A percentile compares a stretch with the other conserved stretches of the same genome.
Conservation (phyloP, 1,140 invertebrate species). For the Sarcophaga bullata region DNA sequence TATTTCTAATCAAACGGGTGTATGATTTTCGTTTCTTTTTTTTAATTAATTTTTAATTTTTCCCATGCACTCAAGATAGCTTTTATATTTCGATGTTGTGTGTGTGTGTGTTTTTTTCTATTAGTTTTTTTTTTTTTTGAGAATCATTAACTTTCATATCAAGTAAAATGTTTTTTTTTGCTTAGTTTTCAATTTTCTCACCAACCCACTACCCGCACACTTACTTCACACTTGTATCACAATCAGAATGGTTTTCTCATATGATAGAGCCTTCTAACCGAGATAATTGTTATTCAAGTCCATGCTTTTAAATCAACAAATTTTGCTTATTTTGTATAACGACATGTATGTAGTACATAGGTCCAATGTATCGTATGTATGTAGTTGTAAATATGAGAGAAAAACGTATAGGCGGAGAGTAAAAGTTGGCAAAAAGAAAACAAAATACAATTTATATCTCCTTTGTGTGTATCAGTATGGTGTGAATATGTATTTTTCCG, state of each 20-base stretch:
- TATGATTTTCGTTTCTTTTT: no score
- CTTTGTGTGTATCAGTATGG: not conserved
- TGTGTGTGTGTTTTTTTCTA: no score
- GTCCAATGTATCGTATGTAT: not conserved
- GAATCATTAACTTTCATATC: constrained; percentile 21
- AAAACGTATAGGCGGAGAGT: no score
- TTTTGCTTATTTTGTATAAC: constrained; percentile 36
- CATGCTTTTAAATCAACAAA: constrained; percentile 7
- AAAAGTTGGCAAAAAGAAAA: not conserved
- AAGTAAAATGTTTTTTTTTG: not conserved
- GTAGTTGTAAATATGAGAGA: no score
- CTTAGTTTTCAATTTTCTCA: not conserved
- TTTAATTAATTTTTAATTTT: no score
- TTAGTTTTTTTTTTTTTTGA: not conserved
- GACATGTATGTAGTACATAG: not conserved
- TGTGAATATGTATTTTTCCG: not conserved
- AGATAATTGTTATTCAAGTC: constrained; percentile 15
- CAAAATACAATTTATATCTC: not conserved
- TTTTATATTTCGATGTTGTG: no score
- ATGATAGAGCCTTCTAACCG: not conserved
- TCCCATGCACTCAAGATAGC: no score
- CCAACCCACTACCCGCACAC: no score
- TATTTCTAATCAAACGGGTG: no score
- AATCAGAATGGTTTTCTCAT: not conserved
- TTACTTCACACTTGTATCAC: not conserved